A percentile compares a stretch with the other conserved stretches of the same genome.
phyloP scores from a whole-genome alignment of 2,113 vertebrate genomes.

The Sigmodon hispidus region DNA sequence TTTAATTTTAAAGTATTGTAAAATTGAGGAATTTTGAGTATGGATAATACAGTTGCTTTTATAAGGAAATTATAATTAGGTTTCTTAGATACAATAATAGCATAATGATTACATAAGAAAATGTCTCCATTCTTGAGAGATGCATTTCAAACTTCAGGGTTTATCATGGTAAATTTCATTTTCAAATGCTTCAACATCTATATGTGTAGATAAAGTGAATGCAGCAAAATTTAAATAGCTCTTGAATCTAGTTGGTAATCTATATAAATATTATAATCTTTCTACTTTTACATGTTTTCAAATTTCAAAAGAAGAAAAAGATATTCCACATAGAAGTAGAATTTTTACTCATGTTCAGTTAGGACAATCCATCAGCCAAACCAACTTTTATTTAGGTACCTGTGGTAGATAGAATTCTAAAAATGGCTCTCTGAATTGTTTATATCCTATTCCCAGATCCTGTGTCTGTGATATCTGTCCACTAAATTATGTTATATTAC shows the following conservation, averaged over 20 bases:
- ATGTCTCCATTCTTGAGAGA: neutral
- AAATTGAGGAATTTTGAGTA: neutral
- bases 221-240: neutral
- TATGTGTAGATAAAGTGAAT: neutral
- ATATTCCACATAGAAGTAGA: neutral
- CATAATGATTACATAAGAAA: slow-evolving; percentile 13
- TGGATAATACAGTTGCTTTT: neutral
- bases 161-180: slow-evolving; percentile 6
- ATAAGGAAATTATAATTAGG: neutral
- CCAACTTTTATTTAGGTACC: slow-evolving; percentile 21
- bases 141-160: neutral
- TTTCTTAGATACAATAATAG: slow-evolving; percentile 33
- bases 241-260: neutral
- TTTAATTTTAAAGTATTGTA: slow-evolving; percentile 23
- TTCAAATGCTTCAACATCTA: neutral
- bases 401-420: neutral
- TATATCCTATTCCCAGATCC: neutral
- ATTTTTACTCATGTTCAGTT: slow-evolving; percentile 27
- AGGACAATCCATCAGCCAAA: slow-evolving; percentile 31
- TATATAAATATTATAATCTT: neutral
- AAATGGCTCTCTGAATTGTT: slow-evolving; percentile 11
- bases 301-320: neutral
- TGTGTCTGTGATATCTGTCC: neutral
- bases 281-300: slow-evolving; percentile 29
- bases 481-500: neutral